These are phyloP conservation scores for Tetramorium bicarinatum DNA, from an alignment of 2,888 invertebrate genomes.

Conservation along the genomic window DNA sequence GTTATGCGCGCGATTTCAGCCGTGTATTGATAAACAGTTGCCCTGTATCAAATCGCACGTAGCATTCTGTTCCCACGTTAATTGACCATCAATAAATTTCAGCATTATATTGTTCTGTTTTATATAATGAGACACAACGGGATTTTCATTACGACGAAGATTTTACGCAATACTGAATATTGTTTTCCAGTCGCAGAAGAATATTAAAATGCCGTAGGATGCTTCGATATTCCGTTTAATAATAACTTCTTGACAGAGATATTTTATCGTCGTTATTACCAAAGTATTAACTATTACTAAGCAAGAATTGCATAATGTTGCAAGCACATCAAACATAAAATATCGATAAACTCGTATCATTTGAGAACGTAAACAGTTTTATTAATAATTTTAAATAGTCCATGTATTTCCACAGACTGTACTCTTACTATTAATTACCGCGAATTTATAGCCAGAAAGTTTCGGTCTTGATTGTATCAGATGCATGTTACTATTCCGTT, in stretches of 20 bases:
- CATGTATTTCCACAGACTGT: neutral
- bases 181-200: neutral
- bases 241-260: neutral
- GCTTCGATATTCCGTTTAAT: neutral
- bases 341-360: slow-evolving; percentile 13
- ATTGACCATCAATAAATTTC: slow-evolving; percentile 11
- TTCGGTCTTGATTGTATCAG: slow-evolving; percentile 12
- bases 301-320: neutral
- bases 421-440: neutral
- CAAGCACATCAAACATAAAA: neutral
- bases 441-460: slow-evolving; percentile 12
- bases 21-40: slow-evolving; percentile 33
- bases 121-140: neutral
- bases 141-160: neutral
- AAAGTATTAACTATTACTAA: neutral
- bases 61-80: slow-evolving; percentile 30
- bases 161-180: neutral
- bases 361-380: neutral
- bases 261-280: neutral
- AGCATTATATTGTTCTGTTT: neutral
- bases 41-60: slow-evolving; percentile 7
- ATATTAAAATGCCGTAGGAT: neutral
- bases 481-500: neutral
- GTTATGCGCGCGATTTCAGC: neutral
- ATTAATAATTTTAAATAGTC: neutral